phyloP scores from a whole-genome alignment of 2,797 vertebrate genomes.

The Odontamblyopus rebecca region DNA sequence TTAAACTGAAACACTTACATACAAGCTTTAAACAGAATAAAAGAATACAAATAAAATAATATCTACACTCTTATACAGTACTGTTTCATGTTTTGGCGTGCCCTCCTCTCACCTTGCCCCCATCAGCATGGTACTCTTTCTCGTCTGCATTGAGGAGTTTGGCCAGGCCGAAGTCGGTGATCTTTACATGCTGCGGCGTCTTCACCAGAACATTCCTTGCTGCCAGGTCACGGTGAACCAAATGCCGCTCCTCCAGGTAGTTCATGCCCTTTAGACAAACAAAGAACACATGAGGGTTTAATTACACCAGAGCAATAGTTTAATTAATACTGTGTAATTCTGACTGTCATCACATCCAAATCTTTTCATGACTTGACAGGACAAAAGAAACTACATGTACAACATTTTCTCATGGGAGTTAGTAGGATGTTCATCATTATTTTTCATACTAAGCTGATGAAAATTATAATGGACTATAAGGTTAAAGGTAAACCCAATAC shows the following conservation, averaged over 20 bases:
- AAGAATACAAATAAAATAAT: too few species aligned
- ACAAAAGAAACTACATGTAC: conserved; percentile 8
- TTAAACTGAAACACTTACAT: background rate
- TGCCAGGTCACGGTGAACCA: conserved; percentile 96
- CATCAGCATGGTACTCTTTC: conserved; percentile 96
- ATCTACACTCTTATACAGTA: too few species aligned
- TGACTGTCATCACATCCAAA: background rate
- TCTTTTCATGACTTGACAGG: conserved; percentile 10
- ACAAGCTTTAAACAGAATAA: background rate
- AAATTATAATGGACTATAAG: background rate
- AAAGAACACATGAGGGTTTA: conserved; percentile 20
- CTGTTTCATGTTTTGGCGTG: background rate
- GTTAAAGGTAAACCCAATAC: background rate
- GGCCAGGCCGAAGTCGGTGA: conserved; percentile 96
- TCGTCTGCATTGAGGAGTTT: conserved; percentile 93
- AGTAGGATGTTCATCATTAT: background rate
- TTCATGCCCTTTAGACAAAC: conserved; percentile 89
- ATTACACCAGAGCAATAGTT: conserved; percentile 13
- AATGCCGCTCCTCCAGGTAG: conserved; percentile 93
- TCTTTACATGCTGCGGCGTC: conserved; percentile 95
- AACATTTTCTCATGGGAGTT: background rate
- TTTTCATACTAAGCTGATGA: background rate
- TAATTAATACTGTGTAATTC: conserved; percentile 6
- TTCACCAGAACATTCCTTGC: conserved; percentile 97
- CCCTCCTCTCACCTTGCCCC: conserved; percentile 86